Conservation (phyloP, 2,797 vertebrate species). For the Sebastes vulpes region DNA sequence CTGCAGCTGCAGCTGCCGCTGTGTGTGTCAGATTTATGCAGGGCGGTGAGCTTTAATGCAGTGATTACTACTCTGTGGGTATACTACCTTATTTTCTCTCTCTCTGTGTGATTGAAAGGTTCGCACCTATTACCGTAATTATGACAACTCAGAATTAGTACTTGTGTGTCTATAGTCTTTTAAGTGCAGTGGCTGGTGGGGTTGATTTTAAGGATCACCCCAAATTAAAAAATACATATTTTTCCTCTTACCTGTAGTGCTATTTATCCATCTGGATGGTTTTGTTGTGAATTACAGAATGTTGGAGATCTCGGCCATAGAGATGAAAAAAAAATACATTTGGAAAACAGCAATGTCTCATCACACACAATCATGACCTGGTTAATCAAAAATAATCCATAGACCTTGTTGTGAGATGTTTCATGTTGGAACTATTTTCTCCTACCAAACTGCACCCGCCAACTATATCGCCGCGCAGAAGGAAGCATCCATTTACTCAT, state of each 20-base stretch:
- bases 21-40: conserved; percentile 10
- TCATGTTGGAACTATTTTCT: background rate
- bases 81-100: background rate
- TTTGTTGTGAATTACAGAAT: background rate
- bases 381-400: background rate
- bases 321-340: too few relatives aligned
- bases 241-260: background rate
- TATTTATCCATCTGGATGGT: accelerated
- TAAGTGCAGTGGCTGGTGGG: background rate
- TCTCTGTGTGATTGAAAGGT: conserved; percentile 5
- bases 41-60: conserved; percentile 24
- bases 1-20: background rate
- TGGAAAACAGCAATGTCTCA: too few relatives aligned
- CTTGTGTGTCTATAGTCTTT: background rate
- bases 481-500: background rate
- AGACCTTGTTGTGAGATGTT: background rate
- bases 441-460: background rate
- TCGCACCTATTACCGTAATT: background rate
- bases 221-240: background rate
- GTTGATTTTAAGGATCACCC: background rate
- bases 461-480: background rate
- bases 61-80: conserved; percentile 14
- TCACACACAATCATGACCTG: too few relatives aligned
- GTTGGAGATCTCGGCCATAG: too few relatives aligned
- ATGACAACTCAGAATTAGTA: background rate